Conservation (phyloP, 2,888 invertebrate genomes). For the Lutraria lutraria region DNA sequence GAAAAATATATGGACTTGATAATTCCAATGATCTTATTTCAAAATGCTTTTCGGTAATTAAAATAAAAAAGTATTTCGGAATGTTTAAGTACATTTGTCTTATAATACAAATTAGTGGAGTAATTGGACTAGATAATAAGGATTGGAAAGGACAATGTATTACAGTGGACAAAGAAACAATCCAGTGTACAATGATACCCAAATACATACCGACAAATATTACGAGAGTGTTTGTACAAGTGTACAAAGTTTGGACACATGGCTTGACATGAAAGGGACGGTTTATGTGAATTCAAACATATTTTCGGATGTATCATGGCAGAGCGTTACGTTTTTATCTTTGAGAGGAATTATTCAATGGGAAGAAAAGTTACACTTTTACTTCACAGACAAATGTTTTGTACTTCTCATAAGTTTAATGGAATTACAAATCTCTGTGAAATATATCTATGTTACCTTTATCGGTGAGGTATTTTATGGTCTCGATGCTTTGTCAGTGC, state of each 20-base stretch:
- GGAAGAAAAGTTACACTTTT: not conserved
- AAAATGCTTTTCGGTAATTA: no score
- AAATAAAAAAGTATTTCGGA: no score
- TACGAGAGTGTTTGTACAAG: not conserved
- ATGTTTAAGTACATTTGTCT: not conserved
- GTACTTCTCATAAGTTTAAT: not conserved
- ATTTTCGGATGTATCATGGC: not conserved
- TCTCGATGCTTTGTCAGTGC: not conserved
- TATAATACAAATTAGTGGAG: not conserved
- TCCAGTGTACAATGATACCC: not conserved
- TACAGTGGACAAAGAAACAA: not conserved
- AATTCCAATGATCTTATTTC: no score
- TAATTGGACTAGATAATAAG: not conserved
- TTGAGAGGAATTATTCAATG: not conserved
- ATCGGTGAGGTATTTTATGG: not conserved
- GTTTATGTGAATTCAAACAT: slow-evolving; percentile 2
- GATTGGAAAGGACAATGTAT: not conserved
- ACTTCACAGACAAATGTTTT: not conserved
- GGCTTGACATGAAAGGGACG: not conserved
- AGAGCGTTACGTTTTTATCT: not conserved
- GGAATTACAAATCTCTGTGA: not conserved
- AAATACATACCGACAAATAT: not conserved
- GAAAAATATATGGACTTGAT: no score
- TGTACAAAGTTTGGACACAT: not conserved
- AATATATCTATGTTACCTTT: not conserved